Percentiles rank a stretch among this genome's conserved stretches.
phyloP scores from a whole-genome alignment of 2,797 vertebrate genomes.

The Sciaenops ocellatus region DNA sequence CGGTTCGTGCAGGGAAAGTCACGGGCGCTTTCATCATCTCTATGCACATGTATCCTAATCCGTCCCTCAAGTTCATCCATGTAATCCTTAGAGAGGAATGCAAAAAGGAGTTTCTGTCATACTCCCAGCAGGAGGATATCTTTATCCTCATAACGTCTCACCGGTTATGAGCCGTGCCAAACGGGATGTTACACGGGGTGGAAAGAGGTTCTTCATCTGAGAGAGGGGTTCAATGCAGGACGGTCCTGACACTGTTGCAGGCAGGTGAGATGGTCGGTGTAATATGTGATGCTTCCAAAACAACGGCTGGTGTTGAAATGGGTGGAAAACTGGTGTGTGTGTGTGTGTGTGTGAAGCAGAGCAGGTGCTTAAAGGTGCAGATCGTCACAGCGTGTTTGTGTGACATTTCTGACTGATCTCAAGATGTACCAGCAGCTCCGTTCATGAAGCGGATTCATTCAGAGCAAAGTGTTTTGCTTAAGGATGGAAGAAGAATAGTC shows the following conservation, averaged over 20 bases:
- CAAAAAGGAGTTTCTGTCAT: neutral
- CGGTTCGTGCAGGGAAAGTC: neutral
- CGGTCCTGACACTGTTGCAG: neutral
- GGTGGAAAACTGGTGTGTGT: neutral
- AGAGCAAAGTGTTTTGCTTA: too few relatives aligned
- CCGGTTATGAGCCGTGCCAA: neutral
- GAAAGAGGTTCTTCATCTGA: neutral
- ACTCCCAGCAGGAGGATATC: neutral
- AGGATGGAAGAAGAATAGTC: too few relatives aligned
- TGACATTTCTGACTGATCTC: too few relatives aligned
- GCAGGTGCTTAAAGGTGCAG: neutral
- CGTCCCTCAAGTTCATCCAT: neutral
- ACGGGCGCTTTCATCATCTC: neutral
- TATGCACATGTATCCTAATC: neutral
- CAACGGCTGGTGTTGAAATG: neutral
- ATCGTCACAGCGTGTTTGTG: too few relatives aligned
- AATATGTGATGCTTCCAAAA: neutral
- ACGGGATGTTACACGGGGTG: neutral
- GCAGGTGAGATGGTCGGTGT: neutral
- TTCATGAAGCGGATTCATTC: too few relatives aligned
- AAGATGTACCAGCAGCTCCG: too few relatives aligned
- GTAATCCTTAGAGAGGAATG: slow-evolving; percentile 1
- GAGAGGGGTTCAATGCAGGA: neutral
- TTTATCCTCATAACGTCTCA: neutral
- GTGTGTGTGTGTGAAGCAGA: neutral